phyloP scores from a whole-genome alignment of 1,140 invertebrate species.

The Thalassaphorura encarpata region DNA sequence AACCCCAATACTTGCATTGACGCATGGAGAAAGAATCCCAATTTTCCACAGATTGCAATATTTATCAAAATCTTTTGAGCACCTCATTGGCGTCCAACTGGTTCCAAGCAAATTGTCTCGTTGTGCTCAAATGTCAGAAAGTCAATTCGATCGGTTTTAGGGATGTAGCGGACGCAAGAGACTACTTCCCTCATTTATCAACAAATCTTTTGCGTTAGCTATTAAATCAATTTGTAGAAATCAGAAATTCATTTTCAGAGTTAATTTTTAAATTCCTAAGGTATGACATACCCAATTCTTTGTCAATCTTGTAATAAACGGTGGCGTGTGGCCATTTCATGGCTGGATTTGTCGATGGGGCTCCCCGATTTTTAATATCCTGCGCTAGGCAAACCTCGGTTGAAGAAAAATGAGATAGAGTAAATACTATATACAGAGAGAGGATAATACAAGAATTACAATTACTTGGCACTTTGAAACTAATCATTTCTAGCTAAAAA shows the following conservation, averaged over 20 bases:
- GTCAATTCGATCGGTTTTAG: neutral
- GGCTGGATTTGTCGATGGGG: neutral
- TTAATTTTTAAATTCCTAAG: neutral
- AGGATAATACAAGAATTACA: too few species aligned
- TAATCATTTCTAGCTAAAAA: too few species aligned
- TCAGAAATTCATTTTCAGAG: neutral
- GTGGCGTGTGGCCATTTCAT: neutral
- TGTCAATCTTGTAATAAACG: constrained; percentile 1
- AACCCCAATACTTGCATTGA: constrained; percentile 2
- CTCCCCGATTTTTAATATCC: too few species aligned
- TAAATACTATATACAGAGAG: too few species aligned
- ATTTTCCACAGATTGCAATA: neutral
- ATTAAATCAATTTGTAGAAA: neutral
- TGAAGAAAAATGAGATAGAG: too few species aligned
- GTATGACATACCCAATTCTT: neutral
- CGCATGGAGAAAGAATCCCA: neutral
- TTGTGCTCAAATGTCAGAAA: neutral
- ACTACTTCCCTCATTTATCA: neutral
- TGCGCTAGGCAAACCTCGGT: too few species aligned
- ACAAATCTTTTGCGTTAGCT: neutral
- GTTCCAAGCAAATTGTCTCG: neutral
- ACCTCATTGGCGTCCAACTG: neutral
- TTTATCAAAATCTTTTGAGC: neutral
- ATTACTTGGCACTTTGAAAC: too few species aligned
- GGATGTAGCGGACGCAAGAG: constrained; percentile 1